Percentiles rank a stretch among this genome's conserved stretches.
Conservation (phyloP, 2,113 vertebrate genomes). For the Struthidea cinerea region DNA sequence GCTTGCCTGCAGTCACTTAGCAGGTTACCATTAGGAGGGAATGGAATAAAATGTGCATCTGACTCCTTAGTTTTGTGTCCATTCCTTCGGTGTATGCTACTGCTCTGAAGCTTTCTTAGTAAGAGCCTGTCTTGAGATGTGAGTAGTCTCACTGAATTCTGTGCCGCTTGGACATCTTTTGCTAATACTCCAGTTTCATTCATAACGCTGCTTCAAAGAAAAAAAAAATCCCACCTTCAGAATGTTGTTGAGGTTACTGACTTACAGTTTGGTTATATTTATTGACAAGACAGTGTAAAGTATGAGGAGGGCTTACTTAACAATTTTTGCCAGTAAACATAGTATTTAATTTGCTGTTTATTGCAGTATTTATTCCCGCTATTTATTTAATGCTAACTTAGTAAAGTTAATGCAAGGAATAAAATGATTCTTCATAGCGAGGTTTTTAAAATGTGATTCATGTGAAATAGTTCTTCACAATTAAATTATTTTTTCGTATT, state of each 20-base stretch:
- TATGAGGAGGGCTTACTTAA: neutral
- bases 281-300: neutral
- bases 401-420: neutral
- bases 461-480: neutral
- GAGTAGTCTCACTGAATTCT: neutral
- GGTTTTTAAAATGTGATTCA: neutral
- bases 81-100: neutral
- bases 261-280: neutral
- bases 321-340: neutral
- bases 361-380: neutral
- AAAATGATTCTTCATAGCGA: neutral
- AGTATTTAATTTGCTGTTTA: neutral
- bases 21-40: neutral
- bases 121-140: neutral
- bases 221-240: neutral
- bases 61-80: neutral
- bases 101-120: neutral
- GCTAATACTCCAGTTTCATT: neutral
- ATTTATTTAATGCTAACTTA: neutral
- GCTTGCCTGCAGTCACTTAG: neutral
- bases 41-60: neutral
- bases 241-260: neutral
- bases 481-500: neutral
- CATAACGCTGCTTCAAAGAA: neutral
- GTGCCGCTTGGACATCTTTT: neutral